These are phyloP conservation scores for Uromys caudimaculatus DNA, from an alignment of 2,797 vertebrate genomes.

Conservation along the genomic window DNA sequence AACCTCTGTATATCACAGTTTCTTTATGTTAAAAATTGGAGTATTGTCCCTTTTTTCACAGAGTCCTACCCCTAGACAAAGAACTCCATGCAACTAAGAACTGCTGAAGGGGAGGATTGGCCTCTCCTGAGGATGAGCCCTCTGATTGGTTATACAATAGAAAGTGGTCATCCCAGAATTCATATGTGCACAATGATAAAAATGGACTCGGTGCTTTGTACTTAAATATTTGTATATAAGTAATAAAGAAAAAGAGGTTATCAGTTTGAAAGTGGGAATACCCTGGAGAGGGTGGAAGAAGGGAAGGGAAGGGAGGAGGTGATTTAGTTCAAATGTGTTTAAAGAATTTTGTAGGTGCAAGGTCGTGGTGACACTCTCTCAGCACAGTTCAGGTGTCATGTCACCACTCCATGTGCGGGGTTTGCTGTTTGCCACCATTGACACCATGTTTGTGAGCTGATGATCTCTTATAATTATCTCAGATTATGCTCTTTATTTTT, in stretches of 20 bases:
- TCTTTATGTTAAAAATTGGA: conserved; percentile 15
- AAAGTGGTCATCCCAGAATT: not conserved
- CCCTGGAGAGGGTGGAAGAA: not conserved
- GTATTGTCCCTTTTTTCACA: not conserved
- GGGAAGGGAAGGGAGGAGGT: not conserved
- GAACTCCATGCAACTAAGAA: not conserved
- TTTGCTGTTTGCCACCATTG: not conserved
- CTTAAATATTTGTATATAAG: too few species aligned
- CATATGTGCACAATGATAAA: too few species aligned
- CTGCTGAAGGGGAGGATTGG: not conserved
- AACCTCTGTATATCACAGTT: not conserved
- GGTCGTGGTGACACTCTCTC: not conserved
- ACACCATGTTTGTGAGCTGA: not conserved
- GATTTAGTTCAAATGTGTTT: not conserved
- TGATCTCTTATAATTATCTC: not conserved
- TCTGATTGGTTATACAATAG: not conserved
- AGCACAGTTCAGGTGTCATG: not conserved
- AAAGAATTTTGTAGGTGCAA: not conserved
- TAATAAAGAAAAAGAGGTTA: not conserved
- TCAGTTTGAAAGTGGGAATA: not conserved
- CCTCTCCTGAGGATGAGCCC: not conserved
- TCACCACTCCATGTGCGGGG: too few species aligned
- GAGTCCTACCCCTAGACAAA: not conserved
- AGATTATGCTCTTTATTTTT: not conserved
- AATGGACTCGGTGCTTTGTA: not conserved